Evolutionary conservation across 2,888 invertebrate species (phyloP).

Genomic region (Xestia c-nigrum): DNA sequence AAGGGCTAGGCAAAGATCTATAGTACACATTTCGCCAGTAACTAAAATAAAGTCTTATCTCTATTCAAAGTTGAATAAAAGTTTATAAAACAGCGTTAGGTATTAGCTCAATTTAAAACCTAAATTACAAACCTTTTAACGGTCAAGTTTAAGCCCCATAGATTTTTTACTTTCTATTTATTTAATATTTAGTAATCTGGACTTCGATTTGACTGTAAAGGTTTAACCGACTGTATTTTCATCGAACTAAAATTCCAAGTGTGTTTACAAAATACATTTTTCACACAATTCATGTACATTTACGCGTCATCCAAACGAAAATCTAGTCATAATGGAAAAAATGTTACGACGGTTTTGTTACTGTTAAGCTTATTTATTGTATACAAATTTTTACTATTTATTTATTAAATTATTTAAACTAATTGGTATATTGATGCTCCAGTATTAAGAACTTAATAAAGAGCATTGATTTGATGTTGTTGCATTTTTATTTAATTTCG

Average conservation of each 20-base stretch:
- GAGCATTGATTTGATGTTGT: slow-evolving; percentile 78
- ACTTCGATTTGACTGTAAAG: slow-evolving; percentile 49
- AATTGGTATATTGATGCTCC: slow-evolving; percentile 84
- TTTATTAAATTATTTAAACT: slow-evolving; percentile 76
- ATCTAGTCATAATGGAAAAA: slow-evolving; percentile 83
- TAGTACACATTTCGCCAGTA: neutral
- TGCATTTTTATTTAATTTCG: slow-evolving; percentile 64
- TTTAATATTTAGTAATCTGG: slow-evolving; percentile 54
- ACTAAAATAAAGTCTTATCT: neutral
- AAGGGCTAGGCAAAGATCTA: neutral
- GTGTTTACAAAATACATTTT: slow-evolving; percentile 51
- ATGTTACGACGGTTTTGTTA: slow-evolving; percentile 79
- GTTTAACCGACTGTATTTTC: slow-evolving; percentile 6
- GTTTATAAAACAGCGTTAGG: slow-evolving; percentile 1
- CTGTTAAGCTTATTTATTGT: slow-evolving; percentile 86
- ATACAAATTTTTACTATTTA: slow-evolving; percentile 84
- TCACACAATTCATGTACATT: slow-evolving; percentile 64
- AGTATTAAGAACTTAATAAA: slow-evolving; percentile 87
- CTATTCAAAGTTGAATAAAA: neutral
- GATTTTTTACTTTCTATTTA: slow-evolving; percentile 61
- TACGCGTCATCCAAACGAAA: slow-evolving; percentile 71
- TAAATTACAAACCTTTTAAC: slow-evolving; percentile 6
- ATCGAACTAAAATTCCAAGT: slow-evolving; percentile 53
- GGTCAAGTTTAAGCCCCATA: slow-evolving; percentile 58
- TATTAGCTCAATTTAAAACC: slow-evolving; percentile 39